Base-by-base conservation (phyloP, 2,888 invertebrate genomes). In the Globia sparganii region DNA sequence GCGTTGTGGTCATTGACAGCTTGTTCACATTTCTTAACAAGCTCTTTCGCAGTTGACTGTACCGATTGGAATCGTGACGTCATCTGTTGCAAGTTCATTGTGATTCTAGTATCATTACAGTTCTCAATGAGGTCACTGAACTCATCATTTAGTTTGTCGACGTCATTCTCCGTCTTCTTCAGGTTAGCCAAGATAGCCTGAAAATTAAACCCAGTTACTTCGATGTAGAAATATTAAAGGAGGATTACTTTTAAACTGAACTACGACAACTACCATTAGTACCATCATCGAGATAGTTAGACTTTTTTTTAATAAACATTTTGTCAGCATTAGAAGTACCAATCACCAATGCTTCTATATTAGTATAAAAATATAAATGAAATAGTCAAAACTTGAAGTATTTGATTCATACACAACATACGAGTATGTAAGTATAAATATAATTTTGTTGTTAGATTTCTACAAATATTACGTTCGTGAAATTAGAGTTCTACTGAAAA, bases 21-120 rank as follows among this genome's bases (percentile, higher is more conserved):
- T 95, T 99, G 98, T 90, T 99, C 99, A 90, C 99, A 99, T 95
- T 99, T 99, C 93, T 99, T 99, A 1, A 99, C 97, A 49, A 99
- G 97, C 94, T 99, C 99, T 95, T 98, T 98, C 3, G 98, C 98
- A 0, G 99, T 99, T 0, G 98, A 97, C 93, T 99, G 98, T 68
- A 99, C 98, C 0, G 99, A 98, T 93, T 99, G 99, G 96, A 99
- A 99, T 77, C 99, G 97, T 9, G 99, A 99, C 1, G 98, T 98
- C 80, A 99, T 98, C 94, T 99, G 99, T 92, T 99, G 99, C 49
- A 99, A 97, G 91, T 98, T 99, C 84, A 98, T 98, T 4, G 99
- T 98, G 77, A 99, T 98, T 91, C 99, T 97, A 0, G 98, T 98
- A 91, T 99, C 99, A 37, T 98, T 98, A 86, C 98, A 98, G 87